Percentiles rank a stretch among this genome's conserved stretches.
phyloP scores from a whole-genome alignment of 2,113 vertebrate species.

The Periophthalmus modestus region DNA sequence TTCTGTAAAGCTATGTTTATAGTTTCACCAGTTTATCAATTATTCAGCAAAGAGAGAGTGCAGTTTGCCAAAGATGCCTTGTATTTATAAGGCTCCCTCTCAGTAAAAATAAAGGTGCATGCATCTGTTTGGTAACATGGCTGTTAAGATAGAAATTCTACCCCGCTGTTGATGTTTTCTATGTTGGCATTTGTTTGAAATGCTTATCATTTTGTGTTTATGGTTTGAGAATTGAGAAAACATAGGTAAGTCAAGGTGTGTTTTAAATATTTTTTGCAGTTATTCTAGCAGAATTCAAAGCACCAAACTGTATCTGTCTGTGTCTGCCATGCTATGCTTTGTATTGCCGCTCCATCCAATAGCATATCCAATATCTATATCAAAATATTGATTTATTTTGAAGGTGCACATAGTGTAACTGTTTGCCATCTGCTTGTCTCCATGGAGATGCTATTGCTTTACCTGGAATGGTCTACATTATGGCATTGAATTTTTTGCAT shows the following conservation, averaged over 20 bases:
- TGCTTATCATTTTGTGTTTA: conserved; percentile 36
- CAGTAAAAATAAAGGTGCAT: conserved; percentile 38
- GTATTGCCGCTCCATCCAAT: not conserved
- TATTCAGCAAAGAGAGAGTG: conserved; percentile 62
- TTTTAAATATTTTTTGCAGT: not conserved
- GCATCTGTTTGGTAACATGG: conserved; percentile 40
- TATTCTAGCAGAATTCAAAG: not conserved
- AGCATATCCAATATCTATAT: too few species aligned
- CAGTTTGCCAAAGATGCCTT: conserved; percentile 52
- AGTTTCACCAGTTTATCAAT: conserved; percentile 59
- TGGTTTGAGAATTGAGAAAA: conserved; percentile 50
- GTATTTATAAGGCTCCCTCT: conserved; percentile 39
- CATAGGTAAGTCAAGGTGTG: not conserved
- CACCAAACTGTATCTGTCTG: not conserved
- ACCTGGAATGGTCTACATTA: too few species aligned
- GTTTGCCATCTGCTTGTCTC: too few species aligned
- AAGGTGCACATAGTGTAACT: not conserved
- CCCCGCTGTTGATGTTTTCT: conserved; percentile 37
- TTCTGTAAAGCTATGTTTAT: conserved; percentile 62
- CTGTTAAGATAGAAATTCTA: conserved; percentile 27
- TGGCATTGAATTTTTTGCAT: too few species aligned
- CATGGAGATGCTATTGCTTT: too few species aligned
- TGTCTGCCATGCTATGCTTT: not conserved
- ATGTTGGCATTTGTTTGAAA: conserved; percentile 41
- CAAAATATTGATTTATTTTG: not conserved